Evolutionary conservation across 1,140 invertebrate species (phyloP).

Genomic region (Drosophila trapezifrons): DNA sequence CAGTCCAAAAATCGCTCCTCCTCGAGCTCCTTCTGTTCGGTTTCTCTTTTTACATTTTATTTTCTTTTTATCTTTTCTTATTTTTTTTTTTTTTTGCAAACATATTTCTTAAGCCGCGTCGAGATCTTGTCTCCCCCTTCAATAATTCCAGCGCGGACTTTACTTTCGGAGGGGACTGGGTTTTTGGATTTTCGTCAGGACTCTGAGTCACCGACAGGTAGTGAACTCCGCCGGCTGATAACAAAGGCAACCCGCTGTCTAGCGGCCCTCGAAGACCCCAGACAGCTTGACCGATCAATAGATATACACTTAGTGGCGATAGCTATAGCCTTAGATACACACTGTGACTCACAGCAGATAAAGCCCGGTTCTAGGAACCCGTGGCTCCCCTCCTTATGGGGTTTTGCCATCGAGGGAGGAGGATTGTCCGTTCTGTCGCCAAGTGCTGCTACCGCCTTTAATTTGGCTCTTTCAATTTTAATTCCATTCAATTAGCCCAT

Average conservation of each 20-base stretch:
- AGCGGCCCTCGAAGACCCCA: conserved; percentile 13
- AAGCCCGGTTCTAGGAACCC: conserved; percentile 16
- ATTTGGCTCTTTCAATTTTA: conserved; percentile 70
- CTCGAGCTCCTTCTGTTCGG: conserved; percentile 41
- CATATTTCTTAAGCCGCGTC: conserved; percentile 60
- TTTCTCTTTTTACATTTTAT: conserved; percentile 19
- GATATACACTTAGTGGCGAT: conserved; percentile 8
- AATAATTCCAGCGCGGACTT: conserved; percentile 43
- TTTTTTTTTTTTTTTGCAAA: conserved; percentile 32
- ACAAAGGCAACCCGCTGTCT: conserved; percentile 60
- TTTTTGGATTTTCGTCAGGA: conserved; percentile 12
- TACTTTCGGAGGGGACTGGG: conserved; percentile 12
- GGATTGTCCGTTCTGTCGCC: conserved; percentile 26
- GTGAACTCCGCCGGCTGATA: conserved; percentile 31
- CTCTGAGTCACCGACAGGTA: conserved; percentile 52
- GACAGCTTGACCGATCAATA: conserved; percentile 40
- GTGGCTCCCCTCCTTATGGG: background rate
- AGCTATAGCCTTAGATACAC: background rate
- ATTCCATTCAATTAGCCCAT: conserved; percentile 75
- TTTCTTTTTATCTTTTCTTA: conserved; percentile 22
- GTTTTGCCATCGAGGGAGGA: background rate
- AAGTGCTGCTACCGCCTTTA: conserved; percentile 25
- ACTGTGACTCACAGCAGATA: conserved; percentile 34
- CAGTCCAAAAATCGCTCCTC: conserved; percentile 25
- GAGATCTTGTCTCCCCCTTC: conserved; percentile 71